Conservation (phyloP, 2,888 invertebrate genomes). For the Lampropteryx suffumata region DNA sequence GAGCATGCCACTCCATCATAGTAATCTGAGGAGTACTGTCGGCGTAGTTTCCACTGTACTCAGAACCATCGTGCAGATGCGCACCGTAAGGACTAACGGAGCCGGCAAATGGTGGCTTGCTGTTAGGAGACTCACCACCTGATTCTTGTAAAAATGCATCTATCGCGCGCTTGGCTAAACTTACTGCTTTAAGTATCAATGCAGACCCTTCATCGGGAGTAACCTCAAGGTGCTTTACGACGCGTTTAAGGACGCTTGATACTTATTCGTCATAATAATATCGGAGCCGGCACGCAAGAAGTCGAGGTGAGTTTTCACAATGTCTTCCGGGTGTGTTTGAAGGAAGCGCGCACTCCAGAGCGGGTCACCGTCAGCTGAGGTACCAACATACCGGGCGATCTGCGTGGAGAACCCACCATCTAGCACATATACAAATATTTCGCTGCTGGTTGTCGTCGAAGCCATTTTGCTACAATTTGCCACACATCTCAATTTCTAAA, state of each 20-base stretch:
- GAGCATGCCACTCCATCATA: constrained; percentile 91
- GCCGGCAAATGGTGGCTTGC: constrained; percentile 88
- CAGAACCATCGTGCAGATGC: constrained; percentile 92
- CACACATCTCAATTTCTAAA: too few relatives aligned
- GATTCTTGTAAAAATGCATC: constrained; percentile 81
- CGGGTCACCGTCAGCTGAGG: constrained; percentile 90
- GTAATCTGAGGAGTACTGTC: constrained; percentile 83
- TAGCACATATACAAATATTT: constrained; percentile 62
- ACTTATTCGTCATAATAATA: constrained; percentile 93
- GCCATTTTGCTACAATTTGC: not conserved
- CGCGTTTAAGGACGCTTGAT: constrained; percentile 91
- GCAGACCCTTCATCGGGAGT: constrained; percentile 85
- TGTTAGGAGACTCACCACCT: constrained; percentile 35
- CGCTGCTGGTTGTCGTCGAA: not conserved
- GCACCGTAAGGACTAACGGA: constrained; percentile 97
- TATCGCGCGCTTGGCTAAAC: constrained; percentile 87
- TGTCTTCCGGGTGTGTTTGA: constrained; percentile 88
- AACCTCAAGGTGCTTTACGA: constrained; percentile 87
- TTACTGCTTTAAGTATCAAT: constrained; percentile 88
- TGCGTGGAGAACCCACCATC: constrained; percentile 93
- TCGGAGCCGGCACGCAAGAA: constrained; percentile 94
- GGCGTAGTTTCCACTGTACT: constrained; percentile 92
- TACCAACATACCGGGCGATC: constrained; percentile 86
- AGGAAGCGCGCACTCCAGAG: constrained; percentile 94
- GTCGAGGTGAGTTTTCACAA: constrained; percentile 90